phyloP scores from a whole-genome alignment of 2,113 vertebrate genomes.

The Eonycteris spelaea region DNA sequence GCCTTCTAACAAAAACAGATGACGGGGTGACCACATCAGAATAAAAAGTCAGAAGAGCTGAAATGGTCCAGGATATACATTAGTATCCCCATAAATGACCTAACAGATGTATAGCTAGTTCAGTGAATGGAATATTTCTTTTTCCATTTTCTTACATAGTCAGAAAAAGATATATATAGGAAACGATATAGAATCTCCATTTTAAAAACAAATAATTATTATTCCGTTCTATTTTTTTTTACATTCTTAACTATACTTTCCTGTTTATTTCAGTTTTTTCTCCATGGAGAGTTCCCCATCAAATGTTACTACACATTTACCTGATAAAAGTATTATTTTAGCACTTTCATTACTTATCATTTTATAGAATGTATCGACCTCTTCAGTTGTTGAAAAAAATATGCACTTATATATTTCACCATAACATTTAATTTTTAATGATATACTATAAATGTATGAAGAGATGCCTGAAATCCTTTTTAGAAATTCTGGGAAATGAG shows the following conservation, averaged over 20 bases:
- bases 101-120: neutral
- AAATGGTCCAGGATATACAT: neutral
- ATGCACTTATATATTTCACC: too few species aligned
- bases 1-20: conserved; percentile 34
- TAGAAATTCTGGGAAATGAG: neutral
- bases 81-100: neutral
- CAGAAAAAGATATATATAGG: neutral
- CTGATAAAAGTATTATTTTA: too few species aligned
- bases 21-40: neutral
- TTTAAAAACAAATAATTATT: conserved; percentile 25
- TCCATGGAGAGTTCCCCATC: neutral
- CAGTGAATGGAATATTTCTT: conserved; percentile 3
- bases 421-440: too few species aligned
- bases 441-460: too few species aligned
- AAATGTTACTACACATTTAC: neutral
- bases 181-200: neutral
- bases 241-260: neutral
- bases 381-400: too few species aligned
- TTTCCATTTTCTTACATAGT: neutral
- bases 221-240: neutral
- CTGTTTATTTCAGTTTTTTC: neutral
- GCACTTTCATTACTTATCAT: too few species aligned
- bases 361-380: too few species aligned
- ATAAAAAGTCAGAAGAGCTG: neutral
- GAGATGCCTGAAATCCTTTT: neutral